Evolutionary conservation across 2,113 vertebrate species (phyloP), one percentile per base, ranked within the genome.

Genomic region (Speoplatyrhinus poulsoni): DNA sequence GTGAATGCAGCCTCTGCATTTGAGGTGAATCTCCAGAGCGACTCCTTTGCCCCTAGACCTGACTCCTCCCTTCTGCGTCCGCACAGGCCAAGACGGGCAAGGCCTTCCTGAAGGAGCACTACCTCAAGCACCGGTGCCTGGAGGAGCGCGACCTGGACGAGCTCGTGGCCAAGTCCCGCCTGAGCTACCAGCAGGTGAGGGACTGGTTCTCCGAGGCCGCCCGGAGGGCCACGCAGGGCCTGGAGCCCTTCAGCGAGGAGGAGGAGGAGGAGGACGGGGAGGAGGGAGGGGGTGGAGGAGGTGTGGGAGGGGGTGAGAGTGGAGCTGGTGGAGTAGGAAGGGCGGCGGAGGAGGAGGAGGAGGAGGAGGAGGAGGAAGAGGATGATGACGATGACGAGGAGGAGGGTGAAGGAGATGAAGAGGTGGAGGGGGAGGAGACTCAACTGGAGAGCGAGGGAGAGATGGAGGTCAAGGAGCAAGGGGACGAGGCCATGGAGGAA

Each of bases 131-230:
- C 90, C 93, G 94, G 76, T 94, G 92, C 55, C 93, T 98, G 77
- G 97, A 95, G 11, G 96, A 99, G 88, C 94, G 94, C 76, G 96
- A 98, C 75, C 92, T 98, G 6, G 96, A 98, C 33, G 96, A 98
- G 72, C 93, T 98, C 72, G 98, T 98, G 63, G 89, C 94, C 19
- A 97, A 94, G 92, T 97, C 97, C 63, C 94, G 93, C 60, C 96
- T 98, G 96, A 96, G 97, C 78, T 98, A 97, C 3, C 95, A 98
- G 89, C 96, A 96, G 91, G 96, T 99, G 70, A 92, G 98, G 82
- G 96, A 98, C 83, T 99, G 96, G 96, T 98, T 99, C 88, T 92
- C 93, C 0, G 92, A 95, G 71, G 89, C 93, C 6, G 86, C 88
- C 41, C 86, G 90, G 68, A 91, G 94, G 88, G 93, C 86, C 12